phyloP scores from a whole-genome alignment of 1,140 invertebrate species.

The Tribolium madens region DNA sequence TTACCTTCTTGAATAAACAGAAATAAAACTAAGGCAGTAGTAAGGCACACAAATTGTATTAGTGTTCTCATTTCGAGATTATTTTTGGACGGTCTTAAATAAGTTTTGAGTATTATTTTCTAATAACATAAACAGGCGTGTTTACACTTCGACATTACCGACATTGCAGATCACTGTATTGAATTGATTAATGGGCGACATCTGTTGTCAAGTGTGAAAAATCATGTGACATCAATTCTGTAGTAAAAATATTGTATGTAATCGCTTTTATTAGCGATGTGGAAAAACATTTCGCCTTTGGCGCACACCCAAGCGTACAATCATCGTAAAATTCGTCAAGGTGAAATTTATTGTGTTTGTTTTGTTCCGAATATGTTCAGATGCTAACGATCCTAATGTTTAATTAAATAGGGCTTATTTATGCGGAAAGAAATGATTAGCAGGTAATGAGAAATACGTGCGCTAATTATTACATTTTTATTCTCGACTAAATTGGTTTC shows the following conservation, averaged over 20 bases:
- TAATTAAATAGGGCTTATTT: slow-evolving; percentile 6
- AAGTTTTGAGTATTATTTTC: not conserved
- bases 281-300: not conserved
- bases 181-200: too few relatives aligned
- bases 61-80: not conserved
- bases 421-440: slow-evolving; percentile 11
- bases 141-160: not conserved
- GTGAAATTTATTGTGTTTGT: not conserved
- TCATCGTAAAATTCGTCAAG: not conserved
- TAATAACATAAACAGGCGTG: not conserved
- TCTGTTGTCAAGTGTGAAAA: too few relatives aligned
- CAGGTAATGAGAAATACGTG: slow-evolving; percentile 5
- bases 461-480: slow-evolving; percentile 8
- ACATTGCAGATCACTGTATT: too few relatives aligned
- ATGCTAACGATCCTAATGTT: not conserved
- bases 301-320: not conserved
- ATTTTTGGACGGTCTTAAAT: not conserved
- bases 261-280: too few relatives aligned
- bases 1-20: slow-evolving; percentile 22
- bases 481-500: slow-evolving; percentile 21
- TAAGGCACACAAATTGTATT: slow-evolving; percentile 2
- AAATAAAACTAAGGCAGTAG: slow-evolving; percentile 9
- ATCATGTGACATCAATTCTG: too few relatives aligned
- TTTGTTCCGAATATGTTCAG: not conserved
- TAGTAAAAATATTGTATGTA: not conserved